Base-by-base conservation (phyloP, 2,888 invertebrate species). In the Maniola hyperantus region DNA sequence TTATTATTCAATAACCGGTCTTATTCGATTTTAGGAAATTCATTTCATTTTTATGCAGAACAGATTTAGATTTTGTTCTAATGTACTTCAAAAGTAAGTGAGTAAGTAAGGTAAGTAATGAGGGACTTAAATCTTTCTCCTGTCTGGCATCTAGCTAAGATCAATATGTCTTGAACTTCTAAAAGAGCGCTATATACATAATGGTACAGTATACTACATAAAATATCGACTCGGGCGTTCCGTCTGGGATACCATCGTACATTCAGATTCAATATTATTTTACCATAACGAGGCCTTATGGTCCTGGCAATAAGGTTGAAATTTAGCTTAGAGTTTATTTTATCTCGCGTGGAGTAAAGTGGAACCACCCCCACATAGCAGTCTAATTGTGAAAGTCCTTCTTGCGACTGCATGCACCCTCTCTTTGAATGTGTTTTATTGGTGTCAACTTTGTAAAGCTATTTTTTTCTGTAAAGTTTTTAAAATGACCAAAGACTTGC, bases 161-260 rank as follows among this genome's bases (percentile, higher is more conserved):
- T 71, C 71, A 59, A 71, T 71, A 42, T 59, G 68, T 68, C 70
- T 66, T 70, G 59, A 55, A 67, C 69, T 67, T 57, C 63, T 65
- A 36, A 70, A 70, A 64, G 70, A 70, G 60, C 64, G 51, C 34
- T 65, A 26, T 55, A n/a, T 60, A 59, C 53, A 68, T 51, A 70
- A 55, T 44, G 42, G 68, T 68, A 11, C n/a, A n/a, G n/a, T n/a
- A 26, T 26, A n/a, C 65, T 70, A 70, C 66, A 70, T 70, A 62
- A 62, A 55, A 61, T 73, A 73, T 72, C 69, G 73, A 74, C 73
- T 73, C 71, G 67, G 57, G 54, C 67, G 72, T 66, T 69, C 66
- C 66, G 74, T 73, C 74, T 74, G 74, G 72, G 69, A 71, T 69
- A 69, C 68, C 64, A 20, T 20, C 26, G 71, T 67, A 68, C 58